Base-by-base conservation (phyloP, 2,888 invertebrate species). In the Amiota minor region DNA sequence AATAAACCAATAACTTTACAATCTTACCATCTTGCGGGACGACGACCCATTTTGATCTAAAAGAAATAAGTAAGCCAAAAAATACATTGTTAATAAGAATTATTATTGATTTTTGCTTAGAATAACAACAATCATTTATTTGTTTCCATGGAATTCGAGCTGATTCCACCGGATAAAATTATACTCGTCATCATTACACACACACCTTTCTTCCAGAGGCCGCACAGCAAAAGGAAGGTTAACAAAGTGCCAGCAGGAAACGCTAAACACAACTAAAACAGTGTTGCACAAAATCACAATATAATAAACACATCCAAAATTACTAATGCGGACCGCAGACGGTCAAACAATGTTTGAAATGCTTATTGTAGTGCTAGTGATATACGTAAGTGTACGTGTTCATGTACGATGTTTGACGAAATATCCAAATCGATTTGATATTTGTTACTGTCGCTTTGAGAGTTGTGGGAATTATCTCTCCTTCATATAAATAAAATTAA, bases 21-120 rank as follows among this genome's bases (percentile, higher is more conserved):
- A 94, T 93, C 35, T 35, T 93, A 98, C 97, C 98, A 99, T 93
- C 98, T 96, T 87, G 98, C 98, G 91, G 98, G 98, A 91, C 98
- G 96, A 91, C 98, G 96, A 92, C 98, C 98, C 98, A 99, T 99
- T 90, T 92, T 93, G 91, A 91, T 88, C 92, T 93, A 91, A 91
- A 86, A 88, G 78, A 16, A 45, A 71, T 74, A 49, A 18, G 35
- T 49, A 49, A 4, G 53, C 14, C 9, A 10, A 45, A 11, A 14
- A 11, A 16, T 47, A 16, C n/a, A n/a, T 14, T 53, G 10, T 9
- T 6, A 47, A 18, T 14, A 46, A 11, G n/a, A 49, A 47, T 67
- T 1, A 9, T 1, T 11, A 61, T 14, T 20, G 35, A 61, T 23
- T 20, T 14, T 3, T 9, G 35, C 6, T 35, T 12, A 67, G 9